Evolutionary conservation across 2,113 vertebrate species (phyloP).

Genomic region (Synchiropus splendidus): DNA sequence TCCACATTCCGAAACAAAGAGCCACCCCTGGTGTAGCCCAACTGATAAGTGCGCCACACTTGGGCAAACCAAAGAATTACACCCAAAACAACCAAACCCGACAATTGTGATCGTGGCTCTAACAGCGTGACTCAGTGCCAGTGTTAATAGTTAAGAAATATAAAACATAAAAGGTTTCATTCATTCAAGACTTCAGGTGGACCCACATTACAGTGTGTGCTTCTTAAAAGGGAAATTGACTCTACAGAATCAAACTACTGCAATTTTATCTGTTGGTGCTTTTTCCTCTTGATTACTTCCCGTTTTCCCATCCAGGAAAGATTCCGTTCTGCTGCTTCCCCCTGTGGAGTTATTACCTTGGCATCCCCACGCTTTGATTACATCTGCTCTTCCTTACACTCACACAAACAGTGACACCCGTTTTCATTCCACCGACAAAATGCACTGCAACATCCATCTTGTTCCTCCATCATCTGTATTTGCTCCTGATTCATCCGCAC

Average conservation of each 20-base stretch:
- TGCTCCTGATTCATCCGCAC: not conserved
- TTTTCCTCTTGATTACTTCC: slow-evolving; percentile 22
- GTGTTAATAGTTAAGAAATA: no score
- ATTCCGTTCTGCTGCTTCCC: slow-evolving; percentile 17
- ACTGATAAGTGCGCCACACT: no score
- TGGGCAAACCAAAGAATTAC: no score
- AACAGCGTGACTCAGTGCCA: no score
- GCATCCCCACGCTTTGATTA: slow-evolving; percentile 28
- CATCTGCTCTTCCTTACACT: slow-evolving; percentile 18
- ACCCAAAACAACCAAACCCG: no score
- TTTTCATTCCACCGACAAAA: slow-evolving; percentile 9
- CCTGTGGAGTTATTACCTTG: slow-evolving; percentile 29
- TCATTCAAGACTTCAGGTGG: no score
- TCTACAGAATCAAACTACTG: slow-evolving; percentile 4
- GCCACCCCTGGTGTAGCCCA: no score
- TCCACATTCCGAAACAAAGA: no score
- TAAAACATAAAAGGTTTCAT: no score
- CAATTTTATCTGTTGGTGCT: slow-evolving; percentile 18
- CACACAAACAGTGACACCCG: slow-evolving; percentile 15
- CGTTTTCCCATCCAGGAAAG: slow-evolving; percentile 29
- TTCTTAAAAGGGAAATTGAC: no score
- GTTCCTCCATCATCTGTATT: not conserved
- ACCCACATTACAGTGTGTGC: no score
- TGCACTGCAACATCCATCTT: slow-evolving; percentile 1
- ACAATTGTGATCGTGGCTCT: no score